Evolutionary conservation across 1,140 invertebrate species (phyloP), one percentile per base, ranked within the genome.

Genomic region (Lanistes nyassanus): DNA sequence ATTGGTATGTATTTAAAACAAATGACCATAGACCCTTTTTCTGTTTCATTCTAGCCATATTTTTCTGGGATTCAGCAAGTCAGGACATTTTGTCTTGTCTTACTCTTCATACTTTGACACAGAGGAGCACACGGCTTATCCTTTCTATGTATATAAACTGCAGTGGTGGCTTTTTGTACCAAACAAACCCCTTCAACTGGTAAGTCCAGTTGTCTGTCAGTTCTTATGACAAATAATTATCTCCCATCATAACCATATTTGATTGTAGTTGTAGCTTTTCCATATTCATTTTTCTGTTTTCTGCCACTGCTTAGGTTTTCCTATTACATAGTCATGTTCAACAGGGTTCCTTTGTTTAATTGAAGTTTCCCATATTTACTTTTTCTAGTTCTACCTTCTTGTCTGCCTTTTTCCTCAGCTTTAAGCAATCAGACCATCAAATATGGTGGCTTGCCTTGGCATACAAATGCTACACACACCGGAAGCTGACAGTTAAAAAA

Each of bases 11-110:
- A 29, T 29, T 26, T n/a, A n/a, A n/a, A n/a, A n/a, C n/a, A n/a
- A n/a, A n/a, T n/a, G n/a, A n/a, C n/a, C n/a, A n/a, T n/a, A n/a
- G n/a, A n/a, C n/a, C n/a, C n/a, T n/a, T n/a, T n/a, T 47, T 47
- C 9, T 47, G 2, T n/a, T 23, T 74, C 5, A 31, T 62, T 37
- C 26, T 83, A 93, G 92, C 76, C 95, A 98, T 90, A 93, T 97
- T 55, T 95, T 97, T 86, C 95, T 98, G 93, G 97, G 97, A 13
- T 94, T 97, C 81, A 96, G 95, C 36, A 94, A 95, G 83, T 97
- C 96, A 90, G 96, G 96, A 13, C 94, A 96, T 88, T 97, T 95
- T 91, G 91, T 98, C 74, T 88, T 98, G 70, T 97, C 95, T 71
- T 97, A 97, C 86, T 94, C 94, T 11, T 92, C 92, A 78, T 91